phyloP scores from a whole-genome alignment of 2,113 vertebrate species.

The Megaptera novaeangliae region DNA sequence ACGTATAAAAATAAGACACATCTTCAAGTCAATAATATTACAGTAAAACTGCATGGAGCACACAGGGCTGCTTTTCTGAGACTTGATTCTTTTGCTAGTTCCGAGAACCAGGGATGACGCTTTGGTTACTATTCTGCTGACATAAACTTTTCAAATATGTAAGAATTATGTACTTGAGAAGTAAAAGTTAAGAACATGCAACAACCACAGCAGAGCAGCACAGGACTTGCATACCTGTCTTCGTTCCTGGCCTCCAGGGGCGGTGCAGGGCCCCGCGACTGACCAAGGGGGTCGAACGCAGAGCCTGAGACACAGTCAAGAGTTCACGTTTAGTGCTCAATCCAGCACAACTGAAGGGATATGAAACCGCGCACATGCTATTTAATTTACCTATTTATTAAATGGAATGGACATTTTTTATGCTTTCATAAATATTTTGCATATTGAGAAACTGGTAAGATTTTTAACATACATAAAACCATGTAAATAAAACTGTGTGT shows the following conservation, averaged over 20 bases:
- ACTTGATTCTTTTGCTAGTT: neutral
- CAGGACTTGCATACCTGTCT: conserved; percentile 87
- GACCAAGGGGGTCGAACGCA: conserved; percentile 92
- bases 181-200: neutral
- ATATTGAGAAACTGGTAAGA: neutral
- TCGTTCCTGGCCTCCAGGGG: conserved; percentile 91
- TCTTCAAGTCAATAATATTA: neutral
- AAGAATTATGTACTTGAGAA: neutral
- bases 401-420: neutral
- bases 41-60: neutral
- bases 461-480: neutral
- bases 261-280: conserved; percentile 90
- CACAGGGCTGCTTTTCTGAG: neutral
- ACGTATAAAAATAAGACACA: neutral
- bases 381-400: conserved; percentile 10
- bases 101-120: neutral
- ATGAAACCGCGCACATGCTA: neutral
- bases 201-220: conserved; percentile 18
- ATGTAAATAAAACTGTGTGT: conserved; percentile 23
- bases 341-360: neutral
- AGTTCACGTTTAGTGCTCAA: neutral
- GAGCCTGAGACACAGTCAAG: conserved; percentile 83
- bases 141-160: neutral
- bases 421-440: neutral
- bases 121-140: neutral